Base-by-base conservation (phyloP, 2,888 invertebrate species). In the Osmoderma eremita region DNA sequence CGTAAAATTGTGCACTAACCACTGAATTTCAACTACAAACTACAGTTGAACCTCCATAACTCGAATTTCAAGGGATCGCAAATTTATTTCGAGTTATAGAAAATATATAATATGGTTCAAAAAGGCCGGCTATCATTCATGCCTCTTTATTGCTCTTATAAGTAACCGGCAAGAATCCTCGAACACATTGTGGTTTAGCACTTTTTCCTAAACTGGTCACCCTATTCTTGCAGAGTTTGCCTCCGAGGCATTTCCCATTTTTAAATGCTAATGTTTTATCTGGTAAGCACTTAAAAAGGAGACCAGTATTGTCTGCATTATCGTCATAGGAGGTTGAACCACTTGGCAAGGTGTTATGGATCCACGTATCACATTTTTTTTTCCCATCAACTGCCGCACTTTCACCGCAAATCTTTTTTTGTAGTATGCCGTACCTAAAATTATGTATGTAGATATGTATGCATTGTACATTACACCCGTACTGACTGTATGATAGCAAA, bases 151-250 rank as follows among this genome's bases (percentile, higher is more conserved):
- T 45, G 15, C 45, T 45, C 15, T 45, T 45, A 13, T 45, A 45
- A 45, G 45, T 45, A 45, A 45, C 15, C n/a, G 45, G 13, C 45
- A 45, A 45, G 45, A 45, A 12, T 45, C 45, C 45, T 45, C 45
- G 6, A 45, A 12, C 12, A 45, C 15, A 45, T 24, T 5, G n/a
- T 45, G 45, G 13, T 45, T 45, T 45, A 45, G 45, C 45, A 45
- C 45, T 45, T 45, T 41, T 45, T 45, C 24, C 24, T 24, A 24
- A 45, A 17, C 17, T 13, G 13, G 13, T 13, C 41, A 41, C 41
- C 10, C 41, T 41, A n/a, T 41, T 2, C 10, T 41, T 41, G 10
- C 41, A n/a, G 41, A 41, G 41, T 41, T 41, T 41, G 41, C 41
- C 41, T 41, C 41, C 4, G 10, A n/a, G 41, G 41, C 41, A 45